A percentile compares a stretch with the other conserved stretches of the same genome.
phyloP scores from a whole-genome alignment of 2,113 vertebrate species.

The Martes martes region DNA sequence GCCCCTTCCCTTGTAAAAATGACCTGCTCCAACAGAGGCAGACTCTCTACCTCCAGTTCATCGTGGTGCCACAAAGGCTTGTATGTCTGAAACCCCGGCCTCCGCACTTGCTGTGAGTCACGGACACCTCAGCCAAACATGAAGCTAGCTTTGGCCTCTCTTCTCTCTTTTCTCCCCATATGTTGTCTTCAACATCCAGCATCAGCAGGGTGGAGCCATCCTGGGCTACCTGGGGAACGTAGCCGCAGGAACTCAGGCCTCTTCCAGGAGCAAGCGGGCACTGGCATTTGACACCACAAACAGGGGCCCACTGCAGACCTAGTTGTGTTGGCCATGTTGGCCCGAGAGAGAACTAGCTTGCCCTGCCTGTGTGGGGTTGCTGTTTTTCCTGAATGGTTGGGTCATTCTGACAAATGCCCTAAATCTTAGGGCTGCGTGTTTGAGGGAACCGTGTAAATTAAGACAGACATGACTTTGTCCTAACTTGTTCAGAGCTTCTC shows the following conservation, averaged over 20 bases:
- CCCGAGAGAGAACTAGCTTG: neutral
- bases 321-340: too few relatives aligned
- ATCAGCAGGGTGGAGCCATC: neutral
- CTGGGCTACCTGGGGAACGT: neutral
- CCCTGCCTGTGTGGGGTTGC: neutral
- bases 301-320: neutral
- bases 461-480: neutral
- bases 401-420: neutral
- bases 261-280: neutral
- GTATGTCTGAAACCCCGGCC: conserved; percentile 41
- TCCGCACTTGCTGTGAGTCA: conserved; percentile 45
- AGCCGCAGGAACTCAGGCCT: neutral
- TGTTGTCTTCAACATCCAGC: neutral
- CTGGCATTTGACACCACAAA: neutral
- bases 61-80: neutral
- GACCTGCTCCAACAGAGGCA: neutral
- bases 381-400: neutral
- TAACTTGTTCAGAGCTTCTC: neutral
- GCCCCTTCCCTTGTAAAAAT: neutral
- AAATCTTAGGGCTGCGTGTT: neutral
- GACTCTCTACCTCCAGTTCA: neutral
- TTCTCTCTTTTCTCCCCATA: conserved; percentile 38
- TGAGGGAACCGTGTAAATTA: neutral
- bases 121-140: neutral
- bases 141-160: conserved; percentile 51